Percentiles rank a stretch among this genome's conserved stretches.
Evolutionary conservation across 2,113 vertebrate genomes (phyloP).

Genomic region (Rutilus rutilus): DNA sequence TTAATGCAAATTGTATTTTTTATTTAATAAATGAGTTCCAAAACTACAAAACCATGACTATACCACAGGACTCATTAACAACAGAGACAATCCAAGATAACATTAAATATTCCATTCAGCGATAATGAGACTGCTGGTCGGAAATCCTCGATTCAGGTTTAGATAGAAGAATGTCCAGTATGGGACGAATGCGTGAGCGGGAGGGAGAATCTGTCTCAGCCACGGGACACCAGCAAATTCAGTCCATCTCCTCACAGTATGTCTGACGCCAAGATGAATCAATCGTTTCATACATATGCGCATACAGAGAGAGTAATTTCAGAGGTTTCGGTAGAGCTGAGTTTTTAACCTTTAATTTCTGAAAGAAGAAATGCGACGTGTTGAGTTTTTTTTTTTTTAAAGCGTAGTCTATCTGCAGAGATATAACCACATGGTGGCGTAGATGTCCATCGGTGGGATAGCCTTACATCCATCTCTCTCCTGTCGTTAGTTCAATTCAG

Average conservation of each 20-base stretch:
- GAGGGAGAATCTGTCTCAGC: slow-evolving; percentile 11
- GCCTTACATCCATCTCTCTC: background rate
- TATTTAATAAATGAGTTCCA: background rate
- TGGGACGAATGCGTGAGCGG: slow-evolving; percentile 43
- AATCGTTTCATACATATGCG: background rate
- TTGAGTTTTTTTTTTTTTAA: background rate
- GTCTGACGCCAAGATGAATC: background rate
- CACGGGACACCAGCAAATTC: slow-evolving; percentile 1
- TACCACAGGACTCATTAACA: no score
- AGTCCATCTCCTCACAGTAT: background rate
- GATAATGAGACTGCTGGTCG: slow-evolving; percentile 22
- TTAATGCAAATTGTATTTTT: background rate
- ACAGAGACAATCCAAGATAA: background rate
- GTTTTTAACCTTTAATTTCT: background rate
- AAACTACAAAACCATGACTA: no score
- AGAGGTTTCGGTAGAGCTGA: background rate
- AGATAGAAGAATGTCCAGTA: slow-evolving; percentile 45
- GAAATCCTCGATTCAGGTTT: slow-evolving; percentile 5
- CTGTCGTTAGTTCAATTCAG: background rate
- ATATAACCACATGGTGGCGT: slow-evolving; percentile 56
- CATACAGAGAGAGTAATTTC: background rate
- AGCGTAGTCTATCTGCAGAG: background rate
- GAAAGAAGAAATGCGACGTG: background rate
- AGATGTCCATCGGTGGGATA: slow-evolving; percentile 3
- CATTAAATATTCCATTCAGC: slow-evolving; percentile 1